Percentiles rank a stretch among this genome's conserved stretches.
Evolutionary conservation across 2,888 invertebrate genomes (phyloP).

Genomic region (Polylopha cassiicola): DNA sequence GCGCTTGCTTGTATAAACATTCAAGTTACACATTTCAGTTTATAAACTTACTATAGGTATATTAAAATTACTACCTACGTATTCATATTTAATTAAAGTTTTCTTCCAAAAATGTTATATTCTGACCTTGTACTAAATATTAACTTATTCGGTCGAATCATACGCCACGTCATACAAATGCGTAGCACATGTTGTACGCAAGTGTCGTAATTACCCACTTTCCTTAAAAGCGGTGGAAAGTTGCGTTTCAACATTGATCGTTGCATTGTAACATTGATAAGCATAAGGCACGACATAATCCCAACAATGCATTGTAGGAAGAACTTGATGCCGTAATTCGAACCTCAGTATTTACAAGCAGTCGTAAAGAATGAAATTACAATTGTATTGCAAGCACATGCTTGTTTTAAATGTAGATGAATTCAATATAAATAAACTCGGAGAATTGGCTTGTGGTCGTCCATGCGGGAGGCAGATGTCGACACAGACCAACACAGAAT

Average conservation of each 20-base stretch:
- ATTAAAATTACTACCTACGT: too few species aligned
- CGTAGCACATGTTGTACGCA: too few species aligned
- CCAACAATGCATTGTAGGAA: slow-evolving; percentile 17
- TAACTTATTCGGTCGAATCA: too few species aligned
- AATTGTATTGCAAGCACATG: background rate
- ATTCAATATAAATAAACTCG: too few species aligned
- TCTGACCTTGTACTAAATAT: too few species aligned
- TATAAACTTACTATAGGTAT: too few species aligned
- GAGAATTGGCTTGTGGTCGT: slow-evolving; percentile 5
- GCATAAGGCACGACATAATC: slow-evolving; percentile 14
- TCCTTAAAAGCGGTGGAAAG: slow-evolving; percentile 22
- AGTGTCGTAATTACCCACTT: slow-evolving; percentile 21
- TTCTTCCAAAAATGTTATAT: too few species aligned
- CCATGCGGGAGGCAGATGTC: slow-evolving; percentile 15
- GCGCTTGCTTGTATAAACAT: too few species aligned
- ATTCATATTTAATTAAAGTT: too few species aligned
- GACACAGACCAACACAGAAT: slow-evolving; percentile 13
- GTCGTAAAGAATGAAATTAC: slow-evolving; percentile 8
- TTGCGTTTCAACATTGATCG: slow-evolving; percentile 15
- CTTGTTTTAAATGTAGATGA: too few species aligned
- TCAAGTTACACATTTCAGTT: too few species aligned
- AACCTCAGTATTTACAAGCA: slow-evolving; percentile 7
- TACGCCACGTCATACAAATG: slow-evolving; percentile 12
- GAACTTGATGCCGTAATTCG: slow-evolving; percentile 18
- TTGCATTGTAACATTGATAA: slow-evolving; percentile 21